Percentiles rank a stretch among this genome's conserved stretches.
Evolutionary conservation across 2,888 invertebrate species (phyloP).

Genomic region (Spodoptera littoralis): DNA sequence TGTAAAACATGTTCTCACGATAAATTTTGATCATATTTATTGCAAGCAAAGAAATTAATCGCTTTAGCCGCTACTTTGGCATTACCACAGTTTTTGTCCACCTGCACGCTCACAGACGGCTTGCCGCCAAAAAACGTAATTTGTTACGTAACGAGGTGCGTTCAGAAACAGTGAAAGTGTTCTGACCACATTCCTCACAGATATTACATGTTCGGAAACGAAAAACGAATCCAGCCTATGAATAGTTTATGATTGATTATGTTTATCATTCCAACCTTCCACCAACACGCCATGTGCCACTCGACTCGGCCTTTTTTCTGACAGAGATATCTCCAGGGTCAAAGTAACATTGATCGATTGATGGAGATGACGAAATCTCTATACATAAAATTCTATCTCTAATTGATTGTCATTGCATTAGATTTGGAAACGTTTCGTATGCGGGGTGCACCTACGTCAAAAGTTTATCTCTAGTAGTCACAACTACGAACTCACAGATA

Average conservation of each 20-base stretch:
- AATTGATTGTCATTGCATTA: no score
- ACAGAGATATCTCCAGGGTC: no score
- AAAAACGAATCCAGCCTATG: conserved; percentile 35
- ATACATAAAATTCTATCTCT: no score
- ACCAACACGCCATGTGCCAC: no score
- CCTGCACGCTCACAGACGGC: conserved; percentile 68
- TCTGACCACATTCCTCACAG: conserved; percentile 69
- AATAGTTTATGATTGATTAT: conserved; percentile 14
- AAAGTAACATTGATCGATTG: no score
- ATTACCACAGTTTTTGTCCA: conserved; percentile 26
- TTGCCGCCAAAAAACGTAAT: conserved; percentile 75
- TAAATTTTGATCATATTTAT: no score
- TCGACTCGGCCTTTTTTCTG: no score
- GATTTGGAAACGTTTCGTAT: neutral
- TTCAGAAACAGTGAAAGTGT: conserved; percentile 75
- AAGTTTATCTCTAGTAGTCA: neutral
- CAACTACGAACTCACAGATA: no score
- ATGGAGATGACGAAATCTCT: no score
- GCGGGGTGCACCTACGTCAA: neutral
- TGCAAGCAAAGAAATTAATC: conserved; percentile 12
- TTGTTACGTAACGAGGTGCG: conserved; percentile 53
- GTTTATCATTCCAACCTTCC: neutral
- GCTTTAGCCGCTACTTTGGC: conserved; percentile 27
- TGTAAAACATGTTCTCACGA: no score
- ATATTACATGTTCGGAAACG: conserved; percentile 50